Evolutionary conservation across 2,888 invertebrate species (phyloP), one percentile per base, ranked within the genome.

Genomic region (Oeneis ivallda): DNA sequence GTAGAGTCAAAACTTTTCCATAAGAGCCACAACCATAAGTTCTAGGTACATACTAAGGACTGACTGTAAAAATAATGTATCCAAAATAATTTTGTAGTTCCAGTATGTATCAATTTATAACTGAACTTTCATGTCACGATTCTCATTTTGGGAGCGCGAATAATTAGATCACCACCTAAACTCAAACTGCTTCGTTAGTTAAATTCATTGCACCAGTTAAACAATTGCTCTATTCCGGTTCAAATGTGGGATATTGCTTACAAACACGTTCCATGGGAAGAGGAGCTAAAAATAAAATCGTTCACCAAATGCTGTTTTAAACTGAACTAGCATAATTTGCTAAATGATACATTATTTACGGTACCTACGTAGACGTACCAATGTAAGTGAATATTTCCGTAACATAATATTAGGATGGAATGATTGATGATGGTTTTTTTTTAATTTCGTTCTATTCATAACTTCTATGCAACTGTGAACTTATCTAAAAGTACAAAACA

Each of bases 171-270:
- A 53, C 53, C 17, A 58, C 52, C 17, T 19, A n/a, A 45, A 37
- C 39, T 58, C 39, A 47, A 39, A 66, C 15, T 17, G 39, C 2
- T 59, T 62, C 19, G 39, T 47, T 59, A 54, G 17, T 59, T 45
- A 63, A 66, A 66, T 59, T 58, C 50, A 52, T 45, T 47, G 34
- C 54, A 34, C 62, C 41, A 63, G 47, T 66, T 62, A 39, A 47
- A 54, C 63, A 66, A 66, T 34, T 66, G 49, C 15, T 11, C n/a
- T 59, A 59, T 17, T 66, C 66, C 66, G 66, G 66, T 66, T 8
- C 59, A 49, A 54, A 47, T 58, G 39, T 63, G 10, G 59, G 13
- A 17, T 63, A 49, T 45, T 54, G 17, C 47, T 53, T 45, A 47
- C 49, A 59, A 60, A 65, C 45, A 61, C 37, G 54, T 65, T 54